Conservation (phyloP, 1,140 invertebrate genomes). For the Coelopa frigida region DNA sequence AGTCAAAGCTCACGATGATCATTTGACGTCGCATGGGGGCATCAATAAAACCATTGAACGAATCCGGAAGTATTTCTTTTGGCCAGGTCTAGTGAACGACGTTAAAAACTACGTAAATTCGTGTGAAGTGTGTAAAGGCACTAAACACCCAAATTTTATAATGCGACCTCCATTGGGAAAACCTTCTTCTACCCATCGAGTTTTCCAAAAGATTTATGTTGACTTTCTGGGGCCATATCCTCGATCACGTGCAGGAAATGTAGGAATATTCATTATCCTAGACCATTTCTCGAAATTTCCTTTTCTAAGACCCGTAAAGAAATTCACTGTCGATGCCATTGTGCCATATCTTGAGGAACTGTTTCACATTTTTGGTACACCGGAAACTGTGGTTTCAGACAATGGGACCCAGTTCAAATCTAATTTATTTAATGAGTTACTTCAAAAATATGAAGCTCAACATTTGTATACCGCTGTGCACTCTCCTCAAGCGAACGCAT, state of each 20-base stretch:
- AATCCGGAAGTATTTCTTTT: conserved; percentile 3
- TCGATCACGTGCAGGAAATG: background rate
- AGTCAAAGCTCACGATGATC: background rate
- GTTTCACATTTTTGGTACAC: conserved; percentile 6
- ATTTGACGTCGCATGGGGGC: conserved; percentile 2
- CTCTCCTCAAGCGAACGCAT: conserved; percentile 5
- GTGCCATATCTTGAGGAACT: background rate
- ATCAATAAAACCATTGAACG: conserved; percentile 9
- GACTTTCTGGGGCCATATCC: conserved; percentile 11
- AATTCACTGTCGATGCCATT: too few relatives aligned
- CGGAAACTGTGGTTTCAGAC: background rate
- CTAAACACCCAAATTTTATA: conserved; percentile 7
- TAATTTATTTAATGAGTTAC: too few relatives aligned
- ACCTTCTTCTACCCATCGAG: too few relatives aligned
- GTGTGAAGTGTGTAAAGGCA: conserved; percentile 8
- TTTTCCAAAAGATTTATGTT: conserved; percentile 5
- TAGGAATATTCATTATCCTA: conserved; percentile 5
- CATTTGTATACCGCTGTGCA: conserved; percentile 3
- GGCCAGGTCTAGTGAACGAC: conserved; percentile 4
- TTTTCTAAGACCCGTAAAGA: background rate
- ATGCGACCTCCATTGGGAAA: too few relatives aligned
- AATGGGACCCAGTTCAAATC: too few relatives aligned
- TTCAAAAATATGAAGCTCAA: background rate
- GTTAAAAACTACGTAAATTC: background rate
- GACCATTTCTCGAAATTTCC: conserved; percentile 3